Evolutionary conservation across 2,888 invertebrate genomes (phyloP).

Genomic region (Ptychoptera contaminata): DNA sequence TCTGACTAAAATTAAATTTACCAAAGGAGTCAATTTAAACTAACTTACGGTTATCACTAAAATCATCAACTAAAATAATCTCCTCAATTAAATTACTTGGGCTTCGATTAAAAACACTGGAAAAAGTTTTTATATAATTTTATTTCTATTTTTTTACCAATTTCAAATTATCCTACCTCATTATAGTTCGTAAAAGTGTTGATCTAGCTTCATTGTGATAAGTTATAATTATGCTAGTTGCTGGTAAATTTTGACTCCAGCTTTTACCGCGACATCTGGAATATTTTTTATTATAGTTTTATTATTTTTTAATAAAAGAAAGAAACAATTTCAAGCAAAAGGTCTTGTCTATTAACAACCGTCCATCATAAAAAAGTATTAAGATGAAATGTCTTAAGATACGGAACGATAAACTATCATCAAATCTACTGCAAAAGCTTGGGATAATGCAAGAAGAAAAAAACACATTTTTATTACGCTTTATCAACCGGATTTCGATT

Average conservation of each 20-base stretch:
- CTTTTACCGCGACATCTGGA: conserved; percentile 68
- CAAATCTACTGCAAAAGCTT: too few species aligned
- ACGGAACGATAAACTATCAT: too few species aligned
- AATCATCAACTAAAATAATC: conserved; percentile 95
- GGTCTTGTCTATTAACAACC: background rate
- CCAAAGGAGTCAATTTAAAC: conserved; percentile 42
- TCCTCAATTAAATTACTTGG: conserved; percentile 87
- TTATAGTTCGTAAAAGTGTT: conserved; percentile 79
- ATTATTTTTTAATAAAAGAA: conserved; percentile 12
- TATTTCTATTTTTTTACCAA: background rate
- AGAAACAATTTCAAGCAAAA: conserved; percentile 10
- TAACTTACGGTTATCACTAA: conserved; percentile 90
- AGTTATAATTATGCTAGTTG: conserved; percentile 91
- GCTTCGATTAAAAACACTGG: conserved; percentile 84
- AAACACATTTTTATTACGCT: too few species aligned
- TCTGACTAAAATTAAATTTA: conserved; percentile 29
- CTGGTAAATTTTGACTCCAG: conserved; percentile 57
- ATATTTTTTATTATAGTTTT: too few species aligned
- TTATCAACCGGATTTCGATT: too few species aligned
- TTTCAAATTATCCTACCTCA: conserved; percentile 44
- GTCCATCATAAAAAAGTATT: too few species aligned
- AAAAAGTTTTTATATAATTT: conserved; percentile 28
- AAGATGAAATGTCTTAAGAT: too few species aligned
- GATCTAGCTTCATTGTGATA: conserved; percentile 97
- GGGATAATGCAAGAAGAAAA: too few species aligned